Conservation (phyloP, 2,797 vertebrate genomes). For the Tangara arthus region DNA sequence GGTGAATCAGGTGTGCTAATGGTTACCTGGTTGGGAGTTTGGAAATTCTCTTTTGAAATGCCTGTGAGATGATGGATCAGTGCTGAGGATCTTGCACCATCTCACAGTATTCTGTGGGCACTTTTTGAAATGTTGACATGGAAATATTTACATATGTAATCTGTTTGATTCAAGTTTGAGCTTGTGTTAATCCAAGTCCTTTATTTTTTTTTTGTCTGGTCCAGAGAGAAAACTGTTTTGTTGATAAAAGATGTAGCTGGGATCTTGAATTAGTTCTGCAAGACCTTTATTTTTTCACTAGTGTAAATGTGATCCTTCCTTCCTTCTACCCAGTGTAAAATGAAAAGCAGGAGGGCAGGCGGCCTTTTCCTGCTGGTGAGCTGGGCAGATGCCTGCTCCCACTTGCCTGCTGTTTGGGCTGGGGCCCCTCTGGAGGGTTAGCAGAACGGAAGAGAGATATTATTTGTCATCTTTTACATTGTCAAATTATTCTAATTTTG, state of each 20-base stretch:
- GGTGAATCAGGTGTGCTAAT: background rate
- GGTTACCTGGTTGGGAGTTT: background rate
- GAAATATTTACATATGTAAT: background rate
- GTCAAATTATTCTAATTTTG: conserved; percentile 38
- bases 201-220: background rate
- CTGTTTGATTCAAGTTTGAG: background rate
- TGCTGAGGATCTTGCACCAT: background rate
- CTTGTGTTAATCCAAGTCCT: background rate
- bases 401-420: background rate
- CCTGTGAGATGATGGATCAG: background rate
- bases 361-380: background rate
- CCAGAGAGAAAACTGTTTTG: background rate
- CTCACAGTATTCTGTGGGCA: background rate
- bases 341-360: background rate
- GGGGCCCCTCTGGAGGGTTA: background rate
- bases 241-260: background rate
- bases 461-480: conserved; percentile 28
- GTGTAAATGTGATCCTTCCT: background rate
- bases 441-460: background rate
- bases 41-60: background rate
- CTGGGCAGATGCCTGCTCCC: background rate
- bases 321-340: background rate
- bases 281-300: background rate
- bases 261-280: background rate
- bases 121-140: background rate